phyloP scores from a whole-genome alignment of 2,113 vertebrate genomes.

The Crocuta crocuta region DNA sequence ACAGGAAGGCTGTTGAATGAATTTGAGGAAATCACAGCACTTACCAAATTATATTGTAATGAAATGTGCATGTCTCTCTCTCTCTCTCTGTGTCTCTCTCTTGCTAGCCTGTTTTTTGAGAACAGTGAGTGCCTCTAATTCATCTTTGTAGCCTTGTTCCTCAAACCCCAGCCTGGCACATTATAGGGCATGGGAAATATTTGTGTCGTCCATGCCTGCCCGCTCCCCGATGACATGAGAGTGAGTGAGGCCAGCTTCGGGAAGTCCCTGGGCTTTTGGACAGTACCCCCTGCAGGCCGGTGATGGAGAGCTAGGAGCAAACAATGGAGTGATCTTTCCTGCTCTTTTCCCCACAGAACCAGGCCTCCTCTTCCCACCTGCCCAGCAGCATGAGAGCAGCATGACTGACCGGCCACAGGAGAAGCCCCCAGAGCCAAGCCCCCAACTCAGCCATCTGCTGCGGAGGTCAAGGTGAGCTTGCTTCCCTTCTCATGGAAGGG shows the following conservation, averaged over 20 bases:
- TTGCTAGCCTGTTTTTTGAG: background rate
- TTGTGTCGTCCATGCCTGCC: background rate
- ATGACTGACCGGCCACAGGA: conserved; percentile 78
- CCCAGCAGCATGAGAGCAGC: conserved; percentile 80
- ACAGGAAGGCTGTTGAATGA: background rate
- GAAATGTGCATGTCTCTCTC: rapidly evolving
- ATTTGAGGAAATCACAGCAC: background rate
- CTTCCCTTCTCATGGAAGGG: background rate
- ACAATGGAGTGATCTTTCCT: conserved; percentile 27
- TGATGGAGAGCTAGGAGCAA: background rate
- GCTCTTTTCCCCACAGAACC: conserved; percentile 51
- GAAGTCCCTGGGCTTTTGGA: background rate
- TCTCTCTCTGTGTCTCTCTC: background rate
- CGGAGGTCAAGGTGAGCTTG: conserved; percentile 70
- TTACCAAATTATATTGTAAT: background rate
- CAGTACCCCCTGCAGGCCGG: background rate
- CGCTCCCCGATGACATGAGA: background rate
- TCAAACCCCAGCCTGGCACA: background rate
- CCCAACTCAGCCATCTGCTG: conserved; percentile 61
- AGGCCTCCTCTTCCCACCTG: conserved; percentile 71
- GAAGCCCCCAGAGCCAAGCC: conserved; percentile 75
- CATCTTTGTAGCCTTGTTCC: background rate
- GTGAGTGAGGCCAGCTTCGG: background rate
- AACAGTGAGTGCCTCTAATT: background rate
- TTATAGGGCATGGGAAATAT: background rate